Percentiles rank a stretch among this genome's conserved stretches.
These are phyloP conservation scores for Stictocephala bisonia DNA, from an alignment of 2,888 invertebrate species.

Conservation along the genomic window DNA sequence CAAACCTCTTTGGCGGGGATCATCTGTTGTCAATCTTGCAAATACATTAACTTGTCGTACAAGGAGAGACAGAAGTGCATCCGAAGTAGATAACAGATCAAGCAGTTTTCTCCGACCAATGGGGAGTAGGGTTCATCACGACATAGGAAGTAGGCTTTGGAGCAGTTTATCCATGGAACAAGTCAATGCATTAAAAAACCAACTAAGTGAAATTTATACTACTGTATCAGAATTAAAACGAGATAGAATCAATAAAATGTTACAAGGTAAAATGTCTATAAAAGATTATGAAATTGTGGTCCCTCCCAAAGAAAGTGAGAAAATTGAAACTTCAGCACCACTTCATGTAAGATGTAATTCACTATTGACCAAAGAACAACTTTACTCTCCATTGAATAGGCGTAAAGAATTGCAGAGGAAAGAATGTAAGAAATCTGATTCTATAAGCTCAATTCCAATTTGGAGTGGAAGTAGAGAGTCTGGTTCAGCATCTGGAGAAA, in stretches of 20 bases:
- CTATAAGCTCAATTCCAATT: conserved; percentile 68
- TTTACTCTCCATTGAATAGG: conserved; percentile 60
- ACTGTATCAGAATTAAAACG: conserved; percentile 64
- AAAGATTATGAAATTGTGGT: conserved; percentile 74
- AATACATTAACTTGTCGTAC: conserved; percentile 65
- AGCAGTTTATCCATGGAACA: conserved; percentile 88
- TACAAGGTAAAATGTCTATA: conserved; percentile 42
- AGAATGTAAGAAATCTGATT: conserved; percentile 69
- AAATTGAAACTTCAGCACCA: conserved; percentile 57
- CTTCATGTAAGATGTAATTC: conserved; percentile 67
- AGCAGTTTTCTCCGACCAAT: conserved; percentile 27
- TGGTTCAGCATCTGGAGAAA: conserved; percentile 41
- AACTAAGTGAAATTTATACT: conserved; percentile 84
- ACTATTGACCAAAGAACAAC: conserved; percentile 61
- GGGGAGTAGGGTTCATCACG: conserved; percentile 7
- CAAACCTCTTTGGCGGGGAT: conserved; percentile 86
- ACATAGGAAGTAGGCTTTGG: conserved; percentile 80
- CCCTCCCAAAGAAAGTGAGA: conserved; percentile 59
- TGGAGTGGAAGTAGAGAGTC: conserved; percentile 48
- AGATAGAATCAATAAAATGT: conserved; percentile 57
- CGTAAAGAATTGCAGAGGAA: conserved; percentile 64
- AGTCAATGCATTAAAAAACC: conserved; percentile 81
- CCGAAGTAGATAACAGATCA: conserved; percentile 51
- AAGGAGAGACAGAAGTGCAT: conserved; percentile 59
- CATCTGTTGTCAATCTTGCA: conserved; percentile 83